These are phyloP conservation scores for Pagrus major DNA, from an alignment of 2,113 vertebrate species.

Conservation along the genomic window DNA sequence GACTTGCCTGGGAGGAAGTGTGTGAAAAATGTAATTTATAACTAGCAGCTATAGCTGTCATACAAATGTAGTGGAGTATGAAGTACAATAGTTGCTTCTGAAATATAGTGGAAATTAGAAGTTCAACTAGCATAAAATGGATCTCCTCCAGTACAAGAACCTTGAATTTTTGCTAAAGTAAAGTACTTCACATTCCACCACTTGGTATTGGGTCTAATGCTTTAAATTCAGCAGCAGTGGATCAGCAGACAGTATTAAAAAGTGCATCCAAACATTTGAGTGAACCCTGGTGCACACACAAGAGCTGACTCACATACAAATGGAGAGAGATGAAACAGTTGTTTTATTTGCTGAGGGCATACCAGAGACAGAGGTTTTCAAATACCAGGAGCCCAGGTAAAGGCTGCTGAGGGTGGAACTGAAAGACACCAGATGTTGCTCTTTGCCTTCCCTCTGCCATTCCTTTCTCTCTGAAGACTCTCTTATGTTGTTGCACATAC, in stretches of 20 bases:
- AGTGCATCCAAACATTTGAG: background rate
- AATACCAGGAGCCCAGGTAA: slow-evolving; percentile 67
- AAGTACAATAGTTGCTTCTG: too few species aligned
- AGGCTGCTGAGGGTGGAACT: slow-evolving; percentile 69
- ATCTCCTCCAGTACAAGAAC: too few species aligned
- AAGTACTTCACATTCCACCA: too few species aligned
- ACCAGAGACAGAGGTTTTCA: slow-evolving; percentile 47
- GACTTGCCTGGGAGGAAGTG: too few species aligned
- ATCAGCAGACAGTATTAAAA: background rate
- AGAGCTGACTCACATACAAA: slow-evolving; percentile 31
- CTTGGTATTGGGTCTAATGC: too few species aligned
- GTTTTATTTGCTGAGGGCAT: slow-evolving; percentile 58
- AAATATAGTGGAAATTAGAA: too few species aligned
- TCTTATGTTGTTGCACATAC: slow-evolving; percentile 68
- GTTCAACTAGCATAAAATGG: too few species aligned
- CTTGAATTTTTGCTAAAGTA: too few species aligned
- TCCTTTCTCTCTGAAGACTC: slow-evolving; percentile 53
- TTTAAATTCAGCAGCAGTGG: slow-evolving; percentile 9
- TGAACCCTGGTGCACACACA: background rate
- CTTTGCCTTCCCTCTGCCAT: slow-evolving; percentile 43
- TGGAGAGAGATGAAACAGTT: slow-evolving; percentile 59
- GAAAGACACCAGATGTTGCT: slow-evolving; percentile 79
- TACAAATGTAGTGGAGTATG: too few species aligned
- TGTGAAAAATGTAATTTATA: too few species aligned
- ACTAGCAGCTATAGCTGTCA: too few species aligned